Conservation (phyloP, 2,888 invertebrate genomes). For the Drosophila peninsularis region DNA sequence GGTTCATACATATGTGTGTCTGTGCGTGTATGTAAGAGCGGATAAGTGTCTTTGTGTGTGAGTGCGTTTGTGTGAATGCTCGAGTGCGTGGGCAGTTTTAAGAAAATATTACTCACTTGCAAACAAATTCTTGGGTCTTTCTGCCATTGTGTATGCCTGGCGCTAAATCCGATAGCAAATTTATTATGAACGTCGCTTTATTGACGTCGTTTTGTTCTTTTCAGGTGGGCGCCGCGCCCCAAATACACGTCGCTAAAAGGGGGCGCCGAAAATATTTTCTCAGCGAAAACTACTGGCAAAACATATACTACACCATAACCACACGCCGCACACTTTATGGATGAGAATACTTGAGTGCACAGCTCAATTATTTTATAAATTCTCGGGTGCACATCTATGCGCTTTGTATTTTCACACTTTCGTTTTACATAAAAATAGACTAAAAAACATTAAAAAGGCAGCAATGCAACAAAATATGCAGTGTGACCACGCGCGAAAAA, state of each 20-base stretch:
- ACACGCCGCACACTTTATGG: slow-evolving; percentile 18
- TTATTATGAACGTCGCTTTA: slow-evolving; percentile 37
- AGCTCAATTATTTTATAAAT: slow-evolving; percentile 49
- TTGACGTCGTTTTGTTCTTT: slow-evolving; percentile 49
- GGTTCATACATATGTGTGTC: slow-evolving; percentile 8
- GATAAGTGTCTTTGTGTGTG: not conserved
- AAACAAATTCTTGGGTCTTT: slow-evolving; percentile 84
- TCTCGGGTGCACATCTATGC: slow-evolving; percentile 55
- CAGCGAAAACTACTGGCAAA: slow-evolving; percentile 40
- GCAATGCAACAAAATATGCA: slow-evolving; percentile 53
- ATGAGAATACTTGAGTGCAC: slow-evolving; percentile 40
- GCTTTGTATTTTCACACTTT: slow-evolving; percentile 50
- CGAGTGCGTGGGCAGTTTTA: slow-evolving; percentile 55
- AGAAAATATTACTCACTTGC: slow-evolving; percentile 73
- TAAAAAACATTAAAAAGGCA: slow-evolving; percentile 59
- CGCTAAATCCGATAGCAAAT: slow-evolving; percentile 18
- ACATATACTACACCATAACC: slow-evolving; percentile 44
- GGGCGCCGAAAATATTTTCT: slow-evolving; percentile 63
- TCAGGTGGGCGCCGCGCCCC: slow-evolving; percentile 74
- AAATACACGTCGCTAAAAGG: slow-evolving; percentile 63
- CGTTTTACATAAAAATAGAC: slow-evolving; percentile 72
- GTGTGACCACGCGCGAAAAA: slow-evolving; percentile 18
- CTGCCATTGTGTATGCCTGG: slow-evolving; percentile 76
- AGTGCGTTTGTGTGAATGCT: slow-evolving; percentile 8
- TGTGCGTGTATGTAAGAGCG: slow-evolving; percentile 1